Conservation (phyloP, 2,888 invertebrate species). For the Dione juno region DNA sequence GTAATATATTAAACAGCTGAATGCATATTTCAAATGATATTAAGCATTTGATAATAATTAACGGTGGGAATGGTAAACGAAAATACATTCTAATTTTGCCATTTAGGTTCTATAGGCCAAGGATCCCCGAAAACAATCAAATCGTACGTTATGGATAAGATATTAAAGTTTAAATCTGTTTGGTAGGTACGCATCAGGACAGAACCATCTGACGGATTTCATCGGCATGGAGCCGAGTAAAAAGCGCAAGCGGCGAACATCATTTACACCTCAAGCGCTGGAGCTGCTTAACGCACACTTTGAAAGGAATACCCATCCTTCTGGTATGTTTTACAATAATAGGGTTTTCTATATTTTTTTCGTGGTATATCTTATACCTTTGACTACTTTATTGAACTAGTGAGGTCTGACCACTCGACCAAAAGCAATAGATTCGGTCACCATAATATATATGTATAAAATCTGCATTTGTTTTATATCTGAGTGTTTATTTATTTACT, state of each 20-base stretch:
- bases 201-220: slow-evolving; percentile 97
- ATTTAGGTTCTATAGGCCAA: slow-evolving; percentile 25
- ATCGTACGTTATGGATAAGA: not conserved
- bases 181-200: slow-evolving; percentile 94
- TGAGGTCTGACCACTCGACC: too few relatives aligned
- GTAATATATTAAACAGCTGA: not conserved
- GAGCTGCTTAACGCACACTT: slow-evolving; percentile 97
- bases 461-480: too few relatives aligned
- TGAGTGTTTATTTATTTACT: too few relatives aligned
- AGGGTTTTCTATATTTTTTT: too few relatives aligned
- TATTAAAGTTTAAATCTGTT: slow-evolving; percentile 48
- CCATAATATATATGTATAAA: too few relatives aligned
- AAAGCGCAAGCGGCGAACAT: slow-evolving; percentile 97
- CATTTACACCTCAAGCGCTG: slow-evolving; percentile 98
- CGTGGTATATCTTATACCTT: too few relatives aligned
- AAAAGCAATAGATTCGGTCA: too few relatives aligned
- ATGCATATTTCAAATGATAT: slow-evolving; percentile 1
- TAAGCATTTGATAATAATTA: slow-evolving; percentile 22
- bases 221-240: slow-evolving; percentile 98
- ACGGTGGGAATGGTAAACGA: slow-evolving; percentile 22
- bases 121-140: not conserved
- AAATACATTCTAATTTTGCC: slow-evolving; percentile 22
- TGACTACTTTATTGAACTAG: too few relatives aligned
- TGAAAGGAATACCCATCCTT: slow-evolving; percentile 98
- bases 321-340: slow-evolving; percentile 85